phyloP scores from a whole-genome alignment of 2,113 vertebrate genomes.

The Columba janthina region DNA sequence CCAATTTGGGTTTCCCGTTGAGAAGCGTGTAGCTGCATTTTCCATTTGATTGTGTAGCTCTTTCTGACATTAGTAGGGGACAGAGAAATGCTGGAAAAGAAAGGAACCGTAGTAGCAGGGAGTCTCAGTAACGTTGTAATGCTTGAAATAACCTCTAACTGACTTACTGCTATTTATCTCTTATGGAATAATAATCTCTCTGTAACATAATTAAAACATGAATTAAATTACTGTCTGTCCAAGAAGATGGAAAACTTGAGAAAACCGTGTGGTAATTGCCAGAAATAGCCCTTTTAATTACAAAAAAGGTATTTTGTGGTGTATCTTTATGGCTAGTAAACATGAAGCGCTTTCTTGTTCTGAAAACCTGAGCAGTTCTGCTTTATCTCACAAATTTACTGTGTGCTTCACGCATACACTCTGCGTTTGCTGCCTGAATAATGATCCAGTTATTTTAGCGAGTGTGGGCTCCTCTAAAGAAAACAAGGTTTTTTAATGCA shows the following conservation, averaged over 20 bases:
- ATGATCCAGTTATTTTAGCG: neutral
- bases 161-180: slow-evolving; percentile 33
- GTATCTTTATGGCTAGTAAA: neutral
- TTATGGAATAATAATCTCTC: neutral
- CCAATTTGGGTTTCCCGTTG: neutral
- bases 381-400: neutral
- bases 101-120: neutral
- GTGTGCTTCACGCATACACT: neutral
- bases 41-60: neutral
- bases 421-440: neutral
- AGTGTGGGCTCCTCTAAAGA: neutral
- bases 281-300: neutral
- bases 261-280: neutral
- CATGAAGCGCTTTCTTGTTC: neutral
- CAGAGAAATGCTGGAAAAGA: neutral
- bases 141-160: slow-evolving; percentile 19
- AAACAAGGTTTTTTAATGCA: neutral
- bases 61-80: neutral
- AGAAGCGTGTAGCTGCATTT: neutral
- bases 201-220: slow-evolving; percentile 13
- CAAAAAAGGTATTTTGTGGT: neutral
- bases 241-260: neutral
- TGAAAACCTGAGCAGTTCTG: neutral
- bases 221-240: slow-evolving; percentile 16
- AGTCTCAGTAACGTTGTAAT: neutral